Evolutionary conservation across 2,888 invertebrate species (phyloP), one percentile per base, ranked within the genome.

Genomic region (Himalopsyche tibetana): DNA sequence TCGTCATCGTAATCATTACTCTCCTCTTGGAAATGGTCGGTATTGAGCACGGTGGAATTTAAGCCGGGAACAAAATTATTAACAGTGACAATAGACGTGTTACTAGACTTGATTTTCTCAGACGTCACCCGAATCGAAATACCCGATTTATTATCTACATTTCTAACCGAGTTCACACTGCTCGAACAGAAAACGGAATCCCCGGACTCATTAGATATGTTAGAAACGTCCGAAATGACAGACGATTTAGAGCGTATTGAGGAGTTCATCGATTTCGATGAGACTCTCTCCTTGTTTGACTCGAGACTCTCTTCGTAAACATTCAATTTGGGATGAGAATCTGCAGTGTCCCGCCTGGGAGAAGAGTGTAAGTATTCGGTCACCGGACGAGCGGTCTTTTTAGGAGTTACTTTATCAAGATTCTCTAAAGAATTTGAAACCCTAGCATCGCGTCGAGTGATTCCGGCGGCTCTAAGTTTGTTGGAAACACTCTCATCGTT

Each of bases 171-270:
- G 11, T 74, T 74, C 2, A 12, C 74, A 11, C 15, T 15, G 36
- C 74, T 4, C 15, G 74, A 74, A 74, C 74, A 38, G 74, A 74
- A 74, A 74, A 74, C 15, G 5, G 74, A 74, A 74, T 74, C 74
- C 36, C 28, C 19, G 12, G 74, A 74, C 36, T 74, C 74, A 38
- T 3, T 51, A 51, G 51, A 51, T 15, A 51, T 15, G 15, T 51
- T 12, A 51, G 51, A 74, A 74, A 36, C 8, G 38, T 38, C 36
- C 3, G 74, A 74, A 36, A 74, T 74, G 15, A 74, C 38, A 2
- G 74, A 74, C n/a, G 74, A 74, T 38, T 74, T 74, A 9, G 74
- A 74, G 36, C 74, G 74, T 36, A 38, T 74, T 11, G 74, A 74
- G 5, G 74, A 74, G 36, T 74, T 74, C 19, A 36, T 15, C 15